phyloP scores from a whole-genome alignment of 1,140 invertebrate species.

The Rhagoletis pomonella region DNA sequence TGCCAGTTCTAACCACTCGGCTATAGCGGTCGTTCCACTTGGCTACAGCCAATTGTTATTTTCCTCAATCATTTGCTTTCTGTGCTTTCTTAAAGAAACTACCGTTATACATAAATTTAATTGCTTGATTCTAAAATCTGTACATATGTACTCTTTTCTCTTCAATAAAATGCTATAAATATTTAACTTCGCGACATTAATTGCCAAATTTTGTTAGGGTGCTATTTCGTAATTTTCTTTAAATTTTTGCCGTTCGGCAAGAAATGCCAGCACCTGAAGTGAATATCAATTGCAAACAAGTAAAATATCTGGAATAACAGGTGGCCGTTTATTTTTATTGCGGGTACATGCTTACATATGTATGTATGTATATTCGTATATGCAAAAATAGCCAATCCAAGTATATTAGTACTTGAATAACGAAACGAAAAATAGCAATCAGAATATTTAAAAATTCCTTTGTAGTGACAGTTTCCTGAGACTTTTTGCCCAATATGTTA shows the following conservation, averaged over 20 bases:
- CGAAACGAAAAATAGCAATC: too few relatives aligned
- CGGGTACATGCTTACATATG: too few relatives aligned
- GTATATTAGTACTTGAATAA: too few relatives aligned
- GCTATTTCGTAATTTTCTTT: constrained; percentile 12
- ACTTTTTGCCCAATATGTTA: too few relatives aligned
- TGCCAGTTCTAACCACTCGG: too few relatives aligned
- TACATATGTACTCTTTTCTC: not conserved
- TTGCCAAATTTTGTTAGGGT: not conserved
- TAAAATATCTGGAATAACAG: constrained; percentile 23
- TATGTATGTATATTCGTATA: not conserved
- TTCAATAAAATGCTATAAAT: too few relatives aligned
- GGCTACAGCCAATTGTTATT: not conserved
- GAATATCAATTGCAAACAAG: constrained; percentile 43
- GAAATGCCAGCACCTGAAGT: not conserved
- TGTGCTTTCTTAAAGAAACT: not conserved
- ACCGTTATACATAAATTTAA: not conserved
- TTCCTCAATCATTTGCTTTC: not conserved
- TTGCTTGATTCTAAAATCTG: not conserved
- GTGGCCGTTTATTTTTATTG: not conserved
- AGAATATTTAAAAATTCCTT: too few relatives aligned
- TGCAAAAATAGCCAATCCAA: not conserved
- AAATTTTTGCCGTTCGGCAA: not conserved
- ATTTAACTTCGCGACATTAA: not conserved
- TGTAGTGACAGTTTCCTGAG: too few relatives aligned
- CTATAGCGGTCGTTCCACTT: too few relatives aligned